Conservation (phyloP, 1,140 invertebrate species). For the Camponotus floridanus region DNA sequence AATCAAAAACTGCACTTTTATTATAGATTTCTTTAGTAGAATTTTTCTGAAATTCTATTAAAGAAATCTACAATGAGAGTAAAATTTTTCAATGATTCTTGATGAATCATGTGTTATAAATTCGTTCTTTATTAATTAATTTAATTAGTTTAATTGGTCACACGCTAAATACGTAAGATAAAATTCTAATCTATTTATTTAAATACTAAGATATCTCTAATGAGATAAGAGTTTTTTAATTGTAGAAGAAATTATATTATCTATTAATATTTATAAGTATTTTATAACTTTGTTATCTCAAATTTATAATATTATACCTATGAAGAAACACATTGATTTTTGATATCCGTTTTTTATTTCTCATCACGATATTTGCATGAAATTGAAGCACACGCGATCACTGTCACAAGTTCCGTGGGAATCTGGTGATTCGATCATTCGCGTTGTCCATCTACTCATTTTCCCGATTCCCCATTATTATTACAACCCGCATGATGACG, state of each 20-base stretch:
- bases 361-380: background rate
- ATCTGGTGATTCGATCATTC: constrained; percentile 43
- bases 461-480: constrained; percentile 75
- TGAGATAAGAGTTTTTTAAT: background rate
- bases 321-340: background rate
- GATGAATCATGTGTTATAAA: too few relatives aligned
- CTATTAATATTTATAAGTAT: too few relatives aligned
- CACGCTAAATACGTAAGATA: too few relatives aligned
- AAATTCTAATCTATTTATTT: too few relatives aligned
- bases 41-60: too few relatives aligned
- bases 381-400: background rate
- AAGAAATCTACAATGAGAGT: too few relatives aligned
- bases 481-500: constrained; percentile 75
- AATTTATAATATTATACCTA: too few relatives aligned
- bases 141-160: too few relatives aligned
- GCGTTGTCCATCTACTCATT: background rate
- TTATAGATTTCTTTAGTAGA: background rate
- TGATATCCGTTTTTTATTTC: background rate
- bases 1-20: background rate
- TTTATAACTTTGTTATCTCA: too few relatives aligned
- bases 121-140: too few relatives aligned
- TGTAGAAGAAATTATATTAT: background rate
- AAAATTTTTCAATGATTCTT: too few relatives aligned
- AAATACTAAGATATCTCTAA: background rate
- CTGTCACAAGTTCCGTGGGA: constrained; percentile 17